Conservation (phyloP, 1,140 invertebrate genomes). For the Lordiphosa stackelbergi region DNA sequence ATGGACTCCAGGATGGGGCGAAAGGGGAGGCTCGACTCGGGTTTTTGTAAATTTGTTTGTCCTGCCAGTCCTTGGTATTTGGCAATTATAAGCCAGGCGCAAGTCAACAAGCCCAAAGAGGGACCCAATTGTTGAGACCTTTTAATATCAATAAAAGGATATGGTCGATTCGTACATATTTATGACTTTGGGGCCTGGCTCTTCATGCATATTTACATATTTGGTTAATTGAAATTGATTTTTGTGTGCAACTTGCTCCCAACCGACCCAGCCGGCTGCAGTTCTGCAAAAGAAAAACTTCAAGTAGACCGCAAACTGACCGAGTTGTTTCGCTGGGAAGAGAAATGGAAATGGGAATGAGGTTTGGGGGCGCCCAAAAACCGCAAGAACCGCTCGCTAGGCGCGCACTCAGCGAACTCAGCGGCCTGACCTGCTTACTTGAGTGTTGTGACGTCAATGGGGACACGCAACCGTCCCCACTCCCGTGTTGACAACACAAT, state of each 20-base stretch:
- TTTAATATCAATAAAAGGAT: conserved; percentile 49
- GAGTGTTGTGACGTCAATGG: conserved; percentile 67
- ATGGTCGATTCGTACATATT: conserved; percentile 7
- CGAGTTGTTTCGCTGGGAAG: conserved; percentile 33
- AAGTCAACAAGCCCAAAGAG: conserved; percentile 47
- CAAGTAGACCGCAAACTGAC: conserved; percentile 52
- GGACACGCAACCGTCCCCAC: conserved; percentile 55
- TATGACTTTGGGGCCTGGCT: background rate
- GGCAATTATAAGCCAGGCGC: conserved; percentile 41
- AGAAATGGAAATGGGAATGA: background rate
- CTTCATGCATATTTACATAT: conserved; percentile 41
- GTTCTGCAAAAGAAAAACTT: conserved; percentile 34
- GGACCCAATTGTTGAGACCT: conserved; percentile 6
- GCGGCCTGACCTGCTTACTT: conserved; percentile 68
- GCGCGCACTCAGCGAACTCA: conserved; percentile 42
- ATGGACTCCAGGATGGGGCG: too few relatives aligned
- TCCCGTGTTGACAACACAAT: conserved; percentile 51
- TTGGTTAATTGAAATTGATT: conserved; percentile 72
- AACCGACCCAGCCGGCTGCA: too few relatives aligned
- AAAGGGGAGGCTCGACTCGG: too few relatives aligned
- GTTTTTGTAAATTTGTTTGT: conserved; percentile 62
- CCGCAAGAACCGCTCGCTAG: conserved; percentile 63
- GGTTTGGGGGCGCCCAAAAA: conserved; percentile 30
- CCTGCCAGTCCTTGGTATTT: conserved; percentile 30
- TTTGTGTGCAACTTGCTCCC: too few relatives aligned